These are phyloP conservation scores for Agriopis leucophaearia DNA, from an alignment of 2,888 invertebrate genomes.

Conservation along the genomic window DNA sequence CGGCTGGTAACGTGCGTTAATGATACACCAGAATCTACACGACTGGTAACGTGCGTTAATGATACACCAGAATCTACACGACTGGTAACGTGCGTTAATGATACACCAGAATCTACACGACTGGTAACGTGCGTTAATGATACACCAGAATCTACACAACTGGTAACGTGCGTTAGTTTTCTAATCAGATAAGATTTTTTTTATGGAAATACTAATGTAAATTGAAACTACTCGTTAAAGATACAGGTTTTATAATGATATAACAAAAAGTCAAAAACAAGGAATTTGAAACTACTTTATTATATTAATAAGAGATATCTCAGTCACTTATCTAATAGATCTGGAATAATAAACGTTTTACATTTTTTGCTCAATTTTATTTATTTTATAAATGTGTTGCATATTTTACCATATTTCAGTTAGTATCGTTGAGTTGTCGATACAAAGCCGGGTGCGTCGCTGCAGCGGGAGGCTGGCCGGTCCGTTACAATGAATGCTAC, in stretches of 20 bases:
- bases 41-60: background rate
- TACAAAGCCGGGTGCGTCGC: slow-evolving; percentile 42
- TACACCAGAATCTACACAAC: background rate
- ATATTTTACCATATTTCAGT: too few relatives aligned
- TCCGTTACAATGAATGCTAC: slow-evolving; percentile 22
- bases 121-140: background rate
- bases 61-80: background rate
- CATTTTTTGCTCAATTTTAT: background rate
- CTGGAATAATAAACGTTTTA: slow-evolving; percentile 14
- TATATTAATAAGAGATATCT: slow-evolving; percentile 16
- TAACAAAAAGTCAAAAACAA: slow-evolving; percentile 4
- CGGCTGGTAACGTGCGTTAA: background rate
- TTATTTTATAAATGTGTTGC: too few relatives aligned
- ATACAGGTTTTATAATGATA: slow-evolving; percentile 15
- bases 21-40: background rate
- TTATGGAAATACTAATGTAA: slow-evolving; percentile 17
- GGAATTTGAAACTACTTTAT: background rate
- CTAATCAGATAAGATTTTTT: background rate
- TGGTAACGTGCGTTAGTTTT: background rate
- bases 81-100: background rate
- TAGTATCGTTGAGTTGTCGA: background rate
- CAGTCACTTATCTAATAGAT: slow-evolving; percentile 16
- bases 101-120: background rate
- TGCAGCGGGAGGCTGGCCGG: slow-evolving; percentile 51
- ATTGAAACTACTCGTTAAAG: slow-evolving; percentile 13